A percentile compares a stretch with the other conserved stretches of the same genome.
These are phyloP conservation scores for Flexamia atlantica DNA, from an alignment of 2,888 invertebrate genomes.

Conservation along the genomic window DNA sequence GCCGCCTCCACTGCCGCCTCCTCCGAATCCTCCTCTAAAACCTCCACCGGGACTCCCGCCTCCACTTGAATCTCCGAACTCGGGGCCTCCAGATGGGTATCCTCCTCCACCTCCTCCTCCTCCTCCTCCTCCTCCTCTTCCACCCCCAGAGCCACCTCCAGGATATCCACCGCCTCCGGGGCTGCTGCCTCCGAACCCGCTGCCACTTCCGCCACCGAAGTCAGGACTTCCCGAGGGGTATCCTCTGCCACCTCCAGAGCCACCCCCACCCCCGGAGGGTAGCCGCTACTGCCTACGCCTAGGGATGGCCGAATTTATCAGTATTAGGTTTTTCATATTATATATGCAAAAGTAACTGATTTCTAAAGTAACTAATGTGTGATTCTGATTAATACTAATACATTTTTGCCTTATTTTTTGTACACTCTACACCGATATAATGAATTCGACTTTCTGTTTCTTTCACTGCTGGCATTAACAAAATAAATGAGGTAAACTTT, in stretches of 20 bases:
- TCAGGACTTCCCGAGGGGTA: constrained; percentile 52
- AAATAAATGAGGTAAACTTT: too few species aligned
- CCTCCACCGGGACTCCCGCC: constrained; percentile 63
- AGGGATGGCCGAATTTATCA: too few species aligned
- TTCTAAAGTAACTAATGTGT: too few species aligned
- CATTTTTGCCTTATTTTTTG: too few species aligned
- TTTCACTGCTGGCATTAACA: too few species aligned
- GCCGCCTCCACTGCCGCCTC: constrained; percentile 54
- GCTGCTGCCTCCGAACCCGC: too few species aligned
- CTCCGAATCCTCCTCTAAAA: constrained; percentile 61
- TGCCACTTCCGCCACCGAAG: too few species aligned
- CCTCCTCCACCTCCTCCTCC: constrained; percentile 64
- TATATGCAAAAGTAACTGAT: too few species aligned
- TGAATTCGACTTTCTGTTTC: too few species aligned
- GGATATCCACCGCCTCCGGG: constrained; percentile 45
- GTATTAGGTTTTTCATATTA: too few species aligned
- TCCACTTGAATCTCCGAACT: constrained; percentile 17
- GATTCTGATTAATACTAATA: too few species aligned
- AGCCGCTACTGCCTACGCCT: constrained; percentile 69
- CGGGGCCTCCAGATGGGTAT: constrained; percentile 14
- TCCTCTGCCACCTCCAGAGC: background rate
- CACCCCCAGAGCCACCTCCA: constrained; percentile 65
- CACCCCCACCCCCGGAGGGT: constrained; percentile 62
- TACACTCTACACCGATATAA: too few species aligned
- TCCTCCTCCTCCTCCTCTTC: constrained; percentile 62